Conservation (phyloP, 1,140 invertebrate species). For the Leptinotarsa texana region DNA sequence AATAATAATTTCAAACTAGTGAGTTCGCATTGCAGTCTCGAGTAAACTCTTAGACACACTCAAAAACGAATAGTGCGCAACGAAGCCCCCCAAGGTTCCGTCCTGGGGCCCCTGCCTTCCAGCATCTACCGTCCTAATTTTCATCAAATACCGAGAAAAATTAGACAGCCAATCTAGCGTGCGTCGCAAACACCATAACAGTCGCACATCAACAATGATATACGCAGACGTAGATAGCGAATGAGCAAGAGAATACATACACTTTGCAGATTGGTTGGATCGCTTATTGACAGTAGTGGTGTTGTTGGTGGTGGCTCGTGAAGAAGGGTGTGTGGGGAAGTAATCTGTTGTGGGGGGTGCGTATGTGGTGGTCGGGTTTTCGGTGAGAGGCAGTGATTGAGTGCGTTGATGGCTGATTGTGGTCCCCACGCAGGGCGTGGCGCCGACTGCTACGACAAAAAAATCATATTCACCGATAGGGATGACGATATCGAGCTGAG, state of each 20-base stretch:
- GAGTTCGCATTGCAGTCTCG: too few relatives aligned
- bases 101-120: too few relatives aligned
- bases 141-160: too few relatives aligned
- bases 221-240: background rate
- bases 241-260: slow-evolving; percentile 46
- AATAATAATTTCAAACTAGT: too few relatives aligned
- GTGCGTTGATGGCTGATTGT: slow-evolving; percentile 64
- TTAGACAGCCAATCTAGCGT: too few relatives aligned
- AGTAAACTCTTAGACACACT: too few relatives aligned
- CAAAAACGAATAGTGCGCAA: too few relatives aligned
- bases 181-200: background rate
- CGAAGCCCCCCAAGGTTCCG: too few relatives aligned
- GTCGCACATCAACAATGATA: background rate
- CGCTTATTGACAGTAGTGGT: slow-evolving; percentile 28
- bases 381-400: slow-evolving; percentile 64
- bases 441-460: slow-evolving; percentile 42
- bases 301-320: slow-evolving; percentile 52
- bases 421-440: slow-evolving; percentile 42
- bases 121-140: too few relatives aligned
- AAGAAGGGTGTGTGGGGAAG: slow-evolving; percentile 16
- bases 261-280: slow-evolving; percentile 46
- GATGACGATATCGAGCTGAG: too few relatives aligned
- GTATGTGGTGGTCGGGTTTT: slow-evolving; percentile 30
- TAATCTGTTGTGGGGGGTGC: slow-evolving; percentile 36
- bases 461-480: slow-evolving; percentile 14